Percentiles rank a stretch among this genome's conserved stretches.
phyloP scores from a whole-genome alignment of 2,797 vertebrate genomes.

The Poeciliopsis presidionis region DNA sequence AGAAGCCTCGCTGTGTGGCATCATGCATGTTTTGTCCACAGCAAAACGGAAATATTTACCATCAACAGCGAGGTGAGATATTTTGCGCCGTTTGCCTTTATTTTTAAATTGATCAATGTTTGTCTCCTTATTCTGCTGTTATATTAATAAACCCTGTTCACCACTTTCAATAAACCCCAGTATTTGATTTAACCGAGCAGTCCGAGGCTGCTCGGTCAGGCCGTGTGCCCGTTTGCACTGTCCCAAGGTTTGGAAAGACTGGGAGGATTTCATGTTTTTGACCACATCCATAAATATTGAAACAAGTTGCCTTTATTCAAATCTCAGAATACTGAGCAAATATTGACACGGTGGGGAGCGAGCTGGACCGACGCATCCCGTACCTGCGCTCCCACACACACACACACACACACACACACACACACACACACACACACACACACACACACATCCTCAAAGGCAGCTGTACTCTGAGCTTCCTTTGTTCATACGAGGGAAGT shows the following conservation, averaged over 20 bases:
- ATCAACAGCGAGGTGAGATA: conserved; percentile 34
- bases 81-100: conserved; percentile 36
- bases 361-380: conserved; percentile 71
- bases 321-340: conserved; percentile 81
- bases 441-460: conserved; percentile 21
- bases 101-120: conserved; percentile 45
- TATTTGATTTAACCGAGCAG: conserved; percentile 29
- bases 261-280: conserved; percentile 74
- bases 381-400: conserved; percentile 50
- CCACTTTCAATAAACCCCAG: conserved; percentile 49
- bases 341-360: conserved; percentile 71
- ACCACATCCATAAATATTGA: conserved; percentile 84
- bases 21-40: conserved; percentile 38
- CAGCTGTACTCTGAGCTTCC: conserved; percentile 61
- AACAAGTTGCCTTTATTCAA: conserved; percentile 81
- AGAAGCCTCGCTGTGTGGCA: conserved; percentile 23
- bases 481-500: conserved; percentile 71
- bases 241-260: conserved; percentile 65
- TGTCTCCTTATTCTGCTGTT: conserved; percentile 42
- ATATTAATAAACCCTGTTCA: conserved; percentile 40
- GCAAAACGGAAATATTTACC: conserved; percentile 47
- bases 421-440: conserved; percentile 27
- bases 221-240: conserved; percentile 24
- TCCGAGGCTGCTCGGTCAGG: conserved; percentile 7
- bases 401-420: conserved; percentile 23